A percentile compares a stretch with the other conserved stretches of the same genome.
Conservation (phyloP, 2,888 invertebrate genomes). For the Drosophila tripunctata region DNA sequence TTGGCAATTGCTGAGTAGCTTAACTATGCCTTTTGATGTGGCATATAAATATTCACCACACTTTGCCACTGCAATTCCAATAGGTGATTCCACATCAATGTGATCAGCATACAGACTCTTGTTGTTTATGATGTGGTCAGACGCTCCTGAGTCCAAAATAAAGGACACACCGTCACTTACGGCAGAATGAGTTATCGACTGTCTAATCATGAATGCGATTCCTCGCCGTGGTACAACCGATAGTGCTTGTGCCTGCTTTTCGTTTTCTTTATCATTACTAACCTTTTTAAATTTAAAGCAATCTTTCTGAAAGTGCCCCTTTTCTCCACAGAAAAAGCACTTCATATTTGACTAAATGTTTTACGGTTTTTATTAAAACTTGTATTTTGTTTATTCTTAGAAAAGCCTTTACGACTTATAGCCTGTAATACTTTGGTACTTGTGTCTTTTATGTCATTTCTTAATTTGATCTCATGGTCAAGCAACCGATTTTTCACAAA, state of each 20-base stretch:
- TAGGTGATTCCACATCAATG: constrained; percentile 4
- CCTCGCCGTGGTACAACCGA: constrained; percentile 12
- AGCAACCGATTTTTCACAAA: constrained; percentile 28
- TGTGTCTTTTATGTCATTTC: constrained; percentile 12
- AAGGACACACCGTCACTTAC: background rate
- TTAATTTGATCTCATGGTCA: constrained; percentile 27
- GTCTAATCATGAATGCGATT: constrained; percentile 23
- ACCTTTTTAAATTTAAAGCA: constrained; percentile 14
- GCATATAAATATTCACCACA: constrained; percentile 2
- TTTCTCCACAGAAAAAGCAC: constrained; percentile 24
- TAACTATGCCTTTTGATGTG: constrained; percentile 2
- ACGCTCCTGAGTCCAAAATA: constrained; percentile 18
- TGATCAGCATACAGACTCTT: constrained; percentile 16
- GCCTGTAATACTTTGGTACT: constrained; percentile 45
- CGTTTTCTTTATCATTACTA: background rate
- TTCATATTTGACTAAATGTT: background rate
- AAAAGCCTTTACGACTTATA: constrained; percentile 14
- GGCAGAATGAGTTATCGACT: background rate
- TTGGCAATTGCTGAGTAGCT: constrained; percentile 3
- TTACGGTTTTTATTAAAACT: background rate
- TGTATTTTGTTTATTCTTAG: background rate
- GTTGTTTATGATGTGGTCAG: background rate
- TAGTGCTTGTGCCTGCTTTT: constrained; percentile 16
- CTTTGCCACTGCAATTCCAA: constrained; percentile 17
- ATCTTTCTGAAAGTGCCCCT: constrained; percentile 16